phyloP scores from a whole-genome alignment of 37 sponge, comb jelly and placozoan genomes.

The Oscarella lobularis region DNA sequence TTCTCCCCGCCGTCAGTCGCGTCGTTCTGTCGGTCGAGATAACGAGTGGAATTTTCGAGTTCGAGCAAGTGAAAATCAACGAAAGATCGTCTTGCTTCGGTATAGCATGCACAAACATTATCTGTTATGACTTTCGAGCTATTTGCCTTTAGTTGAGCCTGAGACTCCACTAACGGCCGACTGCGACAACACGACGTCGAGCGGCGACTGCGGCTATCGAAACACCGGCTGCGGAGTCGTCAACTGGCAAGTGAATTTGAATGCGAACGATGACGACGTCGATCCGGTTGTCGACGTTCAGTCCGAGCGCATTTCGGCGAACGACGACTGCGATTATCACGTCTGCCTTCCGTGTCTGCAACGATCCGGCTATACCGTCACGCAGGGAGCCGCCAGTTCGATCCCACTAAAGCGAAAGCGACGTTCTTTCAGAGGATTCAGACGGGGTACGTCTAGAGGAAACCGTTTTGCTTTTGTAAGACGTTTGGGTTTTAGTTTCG shows the following conservation, averaged over 20 bases:
- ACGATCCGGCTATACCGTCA: neutral
- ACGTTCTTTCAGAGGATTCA: too few species aligned
- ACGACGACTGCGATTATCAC: neutral
- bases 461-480: too few species aligned
- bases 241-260: neutral
- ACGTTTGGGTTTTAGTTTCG: too few species aligned
- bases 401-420: too few species aligned
- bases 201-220: neutral
- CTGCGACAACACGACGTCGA: neutral
- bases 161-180: neutral
- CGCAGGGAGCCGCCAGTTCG: too few species aligned
- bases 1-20: too few species aligned
- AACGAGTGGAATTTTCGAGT: neutral
- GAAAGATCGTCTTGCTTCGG: too few species aligned
- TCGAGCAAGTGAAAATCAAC: too few species aligned
- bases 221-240: neutral
- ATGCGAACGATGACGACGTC: neutral
- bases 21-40: neutral
- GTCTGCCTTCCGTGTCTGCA: neutral
- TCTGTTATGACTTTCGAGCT: neutral
- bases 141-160: too few species aligned
- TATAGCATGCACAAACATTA: neutral
- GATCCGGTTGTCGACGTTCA: too few species aligned
- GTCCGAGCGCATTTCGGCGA: too few species aligned
- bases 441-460: too few species aligned